These are phyloP conservation scores for Nudaria mundana DNA, from an alignment of 2,888 invertebrate species.

Conservation along the genomic window DNA sequence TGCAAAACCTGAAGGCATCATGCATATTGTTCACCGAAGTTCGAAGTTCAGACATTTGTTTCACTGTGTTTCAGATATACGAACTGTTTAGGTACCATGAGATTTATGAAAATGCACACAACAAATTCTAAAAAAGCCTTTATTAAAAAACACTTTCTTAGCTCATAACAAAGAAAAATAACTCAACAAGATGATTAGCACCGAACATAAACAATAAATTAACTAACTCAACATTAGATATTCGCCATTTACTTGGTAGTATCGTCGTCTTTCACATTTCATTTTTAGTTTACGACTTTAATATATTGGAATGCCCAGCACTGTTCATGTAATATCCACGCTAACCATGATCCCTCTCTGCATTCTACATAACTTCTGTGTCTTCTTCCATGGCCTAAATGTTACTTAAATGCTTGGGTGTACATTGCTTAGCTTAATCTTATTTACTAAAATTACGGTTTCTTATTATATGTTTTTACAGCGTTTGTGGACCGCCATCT, in stretches of 20 bases:
- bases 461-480: slow-evolving; percentile 58
- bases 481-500: slow-evolving; percentile 53
- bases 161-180: slow-evolving; percentile 59
- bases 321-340: slow-evolving; percentile 31
- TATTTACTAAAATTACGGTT: slow-evolving; percentile 74
- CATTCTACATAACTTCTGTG: slow-evolving; percentile 9
- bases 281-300: slow-evolving; percentile 53
- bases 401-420: slow-evolving; percentile 69
- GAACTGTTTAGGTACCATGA: too few species aligned
- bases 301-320: slow-evolving; percentile 74
- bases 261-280: slow-evolving; percentile 67
- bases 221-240: slow-evolving; percentile 39
- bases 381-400: slow-evolving; percentile 33
- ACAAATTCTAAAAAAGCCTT: slow-evolving; percentile 50
- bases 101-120: slow-evolving; percentile 21
- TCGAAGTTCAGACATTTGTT: too few species aligned
- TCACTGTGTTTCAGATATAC: too few species aligned
- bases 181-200: slow-evolving; percentile 49
- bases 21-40: too few species aligned
- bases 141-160: slow-evolving; percentile 68
- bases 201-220: slow-evolving; percentile 43
- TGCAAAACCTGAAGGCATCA: too few species aligned
- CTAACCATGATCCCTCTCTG: slow-evolving; percentile 22
- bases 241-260: slow-evolving; percentile 47
- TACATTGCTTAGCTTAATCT: slow-evolving; percentile 62